Base-by-base conservation (phyloP, 2,797 vertebrate species). In the Hoplostethus atlanticus region DNA sequence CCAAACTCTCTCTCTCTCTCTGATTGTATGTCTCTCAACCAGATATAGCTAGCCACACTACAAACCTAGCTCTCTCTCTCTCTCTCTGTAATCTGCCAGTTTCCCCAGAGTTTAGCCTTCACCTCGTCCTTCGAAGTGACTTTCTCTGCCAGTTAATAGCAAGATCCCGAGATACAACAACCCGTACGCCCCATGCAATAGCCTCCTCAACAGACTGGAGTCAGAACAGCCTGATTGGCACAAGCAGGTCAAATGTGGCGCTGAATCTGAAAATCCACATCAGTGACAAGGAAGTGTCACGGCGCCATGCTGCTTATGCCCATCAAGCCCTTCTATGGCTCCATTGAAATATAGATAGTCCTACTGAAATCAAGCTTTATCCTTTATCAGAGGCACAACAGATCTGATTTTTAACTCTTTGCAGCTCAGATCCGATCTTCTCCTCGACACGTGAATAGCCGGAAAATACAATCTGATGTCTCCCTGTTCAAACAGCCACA, bases 1-100 rank as follows among this genome's bases (percentile, higher is more conserved):
- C 46, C 28, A 13, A 65, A 55, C 73, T 73, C 71, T 71, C 63
- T 73, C 73, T 65, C 65, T 83, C 78, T 78, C 53, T 69, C 55
- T 44, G 38, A 56, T 60, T 53, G 28, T 1, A 1, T 48, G 60
- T 78, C 71, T 75, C 71, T 84, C 76, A 1, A 25, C 70, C 73
- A 48, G 68, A 60, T 42, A 36, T 40, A 64, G 53, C 52, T 15
- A 16, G 38, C 64, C 71, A 48, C 60, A 59, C 34, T 0, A 25
- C 38, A 17, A 31, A 44, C 61, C 53, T 4, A 40, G 12, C 73
- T 11, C 21, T 0, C 25, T 36, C 71, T 74, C 54, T 48, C 36
- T 9, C 25, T 34, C 42, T 48, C 56, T 52, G 31, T 69, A 31
- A 28, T 65, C 73, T 54, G 59, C 46, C 59, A 16, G 30, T 62